phyloP scores from a whole-genome alignment of 2,113 vertebrate genomes.

The Vanacampus margaritifer region DNA sequence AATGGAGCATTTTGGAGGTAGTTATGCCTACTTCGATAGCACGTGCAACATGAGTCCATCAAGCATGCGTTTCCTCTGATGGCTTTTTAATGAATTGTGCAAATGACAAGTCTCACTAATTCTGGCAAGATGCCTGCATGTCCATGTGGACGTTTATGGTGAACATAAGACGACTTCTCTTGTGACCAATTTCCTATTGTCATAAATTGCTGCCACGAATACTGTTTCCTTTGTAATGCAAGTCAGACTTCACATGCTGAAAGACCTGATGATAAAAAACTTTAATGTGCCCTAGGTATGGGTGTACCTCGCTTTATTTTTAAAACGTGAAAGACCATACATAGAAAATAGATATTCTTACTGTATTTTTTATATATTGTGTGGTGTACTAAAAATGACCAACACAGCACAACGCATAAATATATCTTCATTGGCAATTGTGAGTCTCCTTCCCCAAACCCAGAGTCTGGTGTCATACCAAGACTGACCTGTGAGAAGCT shows the following conservation, averaged over 20 bases:
- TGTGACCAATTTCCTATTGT: conserved; percentile 22
- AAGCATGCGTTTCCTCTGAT: neutral
- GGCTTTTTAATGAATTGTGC: neutral
- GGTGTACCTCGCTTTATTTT: too few species aligned
- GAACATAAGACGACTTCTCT: neutral
- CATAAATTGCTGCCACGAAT: neutral
- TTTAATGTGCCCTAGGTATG: neutral
- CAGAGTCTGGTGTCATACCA: neutral
- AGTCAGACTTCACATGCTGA: neutral
- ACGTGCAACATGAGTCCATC: neutral
- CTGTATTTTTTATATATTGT: too few species aligned
- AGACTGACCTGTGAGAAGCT: neutral
- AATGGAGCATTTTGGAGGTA: neutral
- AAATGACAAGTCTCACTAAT: neutral
- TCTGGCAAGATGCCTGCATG: neutral
- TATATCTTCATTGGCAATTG: too few species aligned
- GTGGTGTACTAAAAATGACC: too few species aligned
- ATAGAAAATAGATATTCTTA: too few species aligned
- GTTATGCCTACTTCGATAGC: neutral
- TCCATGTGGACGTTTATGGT: neutral
- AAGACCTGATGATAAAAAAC: neutral
- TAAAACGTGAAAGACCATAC: too few species aligned
- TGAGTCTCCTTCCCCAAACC: neutral
- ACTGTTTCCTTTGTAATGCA: neutral
- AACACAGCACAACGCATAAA: too few species aligned